Percentiles rank a stretch among this genome's conserved stretches.
These are phyloP conservation scores for Lymantria monacha DNA, from an alignment of 2,888 invertebrate species.

Conservation along the genomic window DNA sequence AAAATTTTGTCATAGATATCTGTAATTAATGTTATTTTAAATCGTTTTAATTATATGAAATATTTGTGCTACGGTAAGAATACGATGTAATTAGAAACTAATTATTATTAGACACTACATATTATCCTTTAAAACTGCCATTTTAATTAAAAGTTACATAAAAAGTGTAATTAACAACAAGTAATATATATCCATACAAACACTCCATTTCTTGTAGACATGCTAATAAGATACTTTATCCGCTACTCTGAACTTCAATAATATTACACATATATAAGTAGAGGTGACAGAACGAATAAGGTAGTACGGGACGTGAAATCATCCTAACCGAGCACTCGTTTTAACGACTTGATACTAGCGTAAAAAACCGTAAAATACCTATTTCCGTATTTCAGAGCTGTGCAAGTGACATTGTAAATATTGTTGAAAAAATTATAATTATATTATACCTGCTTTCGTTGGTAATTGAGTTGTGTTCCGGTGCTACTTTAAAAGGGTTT, in stretches of 20 bases:
- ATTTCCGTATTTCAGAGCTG: slow-evolving; percentile 28
- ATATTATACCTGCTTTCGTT: slow-evolving; percentile 11
- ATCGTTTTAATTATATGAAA: too few relatives aligned
- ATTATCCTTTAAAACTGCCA: too few relatives aligned
- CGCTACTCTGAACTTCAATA: slow-evolving; percentile 4
- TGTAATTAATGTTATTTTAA: too few relatives aligned
- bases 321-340: slow-evolving; percentile 23
- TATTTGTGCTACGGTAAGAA: too few relatives aligned
- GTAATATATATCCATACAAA: too few relatives aligned
- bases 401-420: slow-evolving; percentile 31
- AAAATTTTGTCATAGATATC: too few relatives aligned
- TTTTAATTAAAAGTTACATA: too few relatives aligned
- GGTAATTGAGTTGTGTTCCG: not conserved
- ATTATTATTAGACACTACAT: too few relatives aligned
- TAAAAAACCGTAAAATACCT: slow-evolving; percentile 33
- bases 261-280: slow-evolving; percentile 7
- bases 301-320: slow-evolving; percentile 34
- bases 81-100: too few relatives aligned
- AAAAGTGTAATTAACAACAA: too few relatives aligned
- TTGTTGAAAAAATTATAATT: slow-evolving; percentile 29
- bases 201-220: not conserved
- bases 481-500: not conserved
- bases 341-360: slow-evolving; percentile 27
- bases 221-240: slow-evolving; percentile 10
- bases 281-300: slow-evolving; percentile 23